A percentile compares a stretch with the other conserved stretches of the same genome.
These are phyloP conservation scores for Calliphora vomitoria DNA, from an alignment of 2,888 invertebrate species.

Conservation along the genomic window DNA sequence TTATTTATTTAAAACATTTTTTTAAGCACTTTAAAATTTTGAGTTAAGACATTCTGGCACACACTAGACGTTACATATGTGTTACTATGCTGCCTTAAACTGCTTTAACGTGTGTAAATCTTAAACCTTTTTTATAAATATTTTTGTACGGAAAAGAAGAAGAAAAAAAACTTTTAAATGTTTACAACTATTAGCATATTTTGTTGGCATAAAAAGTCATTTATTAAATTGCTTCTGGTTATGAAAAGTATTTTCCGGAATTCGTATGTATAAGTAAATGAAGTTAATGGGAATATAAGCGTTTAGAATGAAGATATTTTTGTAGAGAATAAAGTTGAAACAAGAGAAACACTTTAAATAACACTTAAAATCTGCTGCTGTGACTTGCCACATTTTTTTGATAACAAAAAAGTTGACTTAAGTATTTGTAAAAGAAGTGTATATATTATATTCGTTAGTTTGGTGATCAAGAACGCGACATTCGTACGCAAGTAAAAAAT, in stretches of 20 bases:
- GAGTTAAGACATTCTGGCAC: too few species aligned
- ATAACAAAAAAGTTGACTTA: too few species aligned
- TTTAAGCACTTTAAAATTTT: too few species aligned
- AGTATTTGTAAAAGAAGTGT: too few species aligned
- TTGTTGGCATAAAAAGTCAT: conserved; percentile 42
- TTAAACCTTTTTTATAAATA: conserved; percentile 14
- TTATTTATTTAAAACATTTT: too few species aligned
- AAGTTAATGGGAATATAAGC: background rate
- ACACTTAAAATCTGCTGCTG: too few species aligned
- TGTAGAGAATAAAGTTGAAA: background rate
- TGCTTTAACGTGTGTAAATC: conserved; percentile 4
- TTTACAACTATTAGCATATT: conserved; percentile 66
- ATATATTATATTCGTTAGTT: too few species aligned
- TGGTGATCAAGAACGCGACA: too few species aligned
- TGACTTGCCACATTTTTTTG: too few species aligned
- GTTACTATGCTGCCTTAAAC: background rate
- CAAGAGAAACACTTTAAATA: too few species aligned
- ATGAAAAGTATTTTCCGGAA: conserved; percentile 33
- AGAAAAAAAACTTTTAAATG: conserved; percentile 25
- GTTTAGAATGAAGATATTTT: conserved; percentile 6
- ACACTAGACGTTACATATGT: background rate
- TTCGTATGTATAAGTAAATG: background rate
- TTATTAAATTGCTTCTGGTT: conserved; percentile 63
- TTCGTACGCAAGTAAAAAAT: too few species aligned
- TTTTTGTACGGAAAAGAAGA: background rate